These are phyloP conservation scores for Epistrophe grossulariae DNA, from an alignment of 2,888 invertebrate species.

Conservation along the genomic window DNA sequence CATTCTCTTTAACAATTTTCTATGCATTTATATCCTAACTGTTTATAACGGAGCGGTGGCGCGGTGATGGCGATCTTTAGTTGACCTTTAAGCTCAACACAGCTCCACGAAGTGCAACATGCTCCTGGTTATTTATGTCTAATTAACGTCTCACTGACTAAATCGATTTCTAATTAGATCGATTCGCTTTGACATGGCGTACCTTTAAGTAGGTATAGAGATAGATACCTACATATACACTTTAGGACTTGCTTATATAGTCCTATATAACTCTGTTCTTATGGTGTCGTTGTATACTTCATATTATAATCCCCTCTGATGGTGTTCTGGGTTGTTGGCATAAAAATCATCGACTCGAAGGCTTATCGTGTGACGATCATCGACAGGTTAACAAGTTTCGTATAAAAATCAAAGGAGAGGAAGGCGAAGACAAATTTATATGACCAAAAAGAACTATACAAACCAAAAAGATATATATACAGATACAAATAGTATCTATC, in stretches of 20 bases:
- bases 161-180: conserved; percentile 75
- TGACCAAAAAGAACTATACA: conserved; percentile 14
- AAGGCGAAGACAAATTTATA: background rate
- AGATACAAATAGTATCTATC: conserved; percentile 46
- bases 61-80: conserved; percentile 32
- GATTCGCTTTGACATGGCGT: conserved; percentile 60
- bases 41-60: background rate
- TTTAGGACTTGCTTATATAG: background rate
- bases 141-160: conserved; percentile 72
- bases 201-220: background rate
- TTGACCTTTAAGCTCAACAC: conserved; percentile 61
- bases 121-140: conserved; percentile 72
- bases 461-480: conserved; percentile 14
- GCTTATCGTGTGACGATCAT: conserved; percentile 64
- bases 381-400: conserved; percentile 74
- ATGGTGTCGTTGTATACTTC: background rate
- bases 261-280: conserved; percentile 15
- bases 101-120: conserved; percentile 51
- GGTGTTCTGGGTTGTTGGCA: conserved; percentile 8
- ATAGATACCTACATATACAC: background rate
- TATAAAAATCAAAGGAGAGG: conserved; percentile 38
- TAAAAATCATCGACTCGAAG: conserved; percentile 56
- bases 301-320: background rate
- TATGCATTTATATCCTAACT: background rate
- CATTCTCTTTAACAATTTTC: conserved; percentile 36